Conservation (phyloP, 2,888 invertebrate species). For the Cephalotes varians region DNA sequence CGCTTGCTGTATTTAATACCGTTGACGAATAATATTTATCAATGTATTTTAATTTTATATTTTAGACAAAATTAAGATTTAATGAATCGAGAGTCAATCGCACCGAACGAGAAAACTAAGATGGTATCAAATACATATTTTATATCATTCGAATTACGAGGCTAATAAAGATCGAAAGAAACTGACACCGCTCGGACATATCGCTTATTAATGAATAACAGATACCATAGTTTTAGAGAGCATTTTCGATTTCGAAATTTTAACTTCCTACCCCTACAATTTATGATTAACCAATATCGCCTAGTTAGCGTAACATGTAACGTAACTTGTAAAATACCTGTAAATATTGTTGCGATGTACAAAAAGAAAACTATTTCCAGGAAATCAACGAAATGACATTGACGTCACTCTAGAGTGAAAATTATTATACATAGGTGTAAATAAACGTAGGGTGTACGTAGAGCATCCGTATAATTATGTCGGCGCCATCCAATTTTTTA, state of each 20-base stretch:
- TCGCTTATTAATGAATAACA: constrained; percentile 81
- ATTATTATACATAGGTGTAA: constrained; percentile 83
- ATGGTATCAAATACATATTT: constrained; percentile 71
- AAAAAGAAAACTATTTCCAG: constrained; percentile 77
- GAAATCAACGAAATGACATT: constrained; percentile 77
- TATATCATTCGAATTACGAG: constrained; percentile 64
- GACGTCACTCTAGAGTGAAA: constrained; percentile 80
- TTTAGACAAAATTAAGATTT: constrained; percentile 1
- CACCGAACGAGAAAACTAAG: constrained; percentile 50
- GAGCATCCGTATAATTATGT: constrained; percentile 76
- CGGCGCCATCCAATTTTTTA: constrained; percentile 70
- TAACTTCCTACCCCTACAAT: constrained; percentile 73
- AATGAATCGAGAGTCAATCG: constrained; percentile 4
- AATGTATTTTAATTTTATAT: constrained; percentile 19
- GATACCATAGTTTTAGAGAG: constrained; percentile 78
- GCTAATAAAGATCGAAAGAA: constrained; percentile 60
- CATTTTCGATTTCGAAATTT: constrained; percentile 79
- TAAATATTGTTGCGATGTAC: constrained; percentile 85
- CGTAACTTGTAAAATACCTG: constrained; percentile 84
- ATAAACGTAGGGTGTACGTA: constrained; percentile 82
- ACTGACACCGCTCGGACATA: constrained; percentile 78
- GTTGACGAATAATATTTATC: not conserved
- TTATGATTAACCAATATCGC: constrained; percentile 79
- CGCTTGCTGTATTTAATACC: not conserved
- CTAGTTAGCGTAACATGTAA: constrained; percentile 72